Evolutionary conservation across 35 echinoderm and acorn worm species (phyloP).

Genomic region (Diadema setosum): DNA sequence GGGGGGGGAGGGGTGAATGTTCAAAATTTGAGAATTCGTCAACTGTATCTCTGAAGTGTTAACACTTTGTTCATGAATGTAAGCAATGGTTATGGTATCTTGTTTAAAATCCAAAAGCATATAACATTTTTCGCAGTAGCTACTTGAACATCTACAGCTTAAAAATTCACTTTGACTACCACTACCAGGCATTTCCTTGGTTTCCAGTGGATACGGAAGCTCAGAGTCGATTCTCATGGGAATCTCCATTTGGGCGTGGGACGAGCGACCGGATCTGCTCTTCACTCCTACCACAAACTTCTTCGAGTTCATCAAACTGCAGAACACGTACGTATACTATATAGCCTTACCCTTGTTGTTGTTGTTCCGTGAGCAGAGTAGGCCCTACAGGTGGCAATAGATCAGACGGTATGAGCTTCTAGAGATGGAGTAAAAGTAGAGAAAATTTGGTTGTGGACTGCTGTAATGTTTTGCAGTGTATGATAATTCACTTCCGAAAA

Average conservation of each 20-base stretch:
- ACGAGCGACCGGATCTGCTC: background rate
- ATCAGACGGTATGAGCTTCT: background rate
- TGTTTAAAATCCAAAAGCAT: no score
- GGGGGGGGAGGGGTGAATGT: no score
- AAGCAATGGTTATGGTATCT: no score
- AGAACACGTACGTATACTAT: background rate
- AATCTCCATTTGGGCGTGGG: background rate
- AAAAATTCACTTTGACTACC: no score
- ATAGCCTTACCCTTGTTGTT: background rate
- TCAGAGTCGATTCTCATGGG: background rate
- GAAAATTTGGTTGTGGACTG: background rate
- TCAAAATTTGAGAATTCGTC: no score
- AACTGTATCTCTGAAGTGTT: no score
- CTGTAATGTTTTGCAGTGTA: background rate
- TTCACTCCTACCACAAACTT: background rate
- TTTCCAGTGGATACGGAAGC: background rate
- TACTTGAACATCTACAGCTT: no score
- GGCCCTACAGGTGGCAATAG: background rate
- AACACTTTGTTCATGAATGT: no score
- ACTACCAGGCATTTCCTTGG: background rate
- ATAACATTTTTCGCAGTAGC: no score
- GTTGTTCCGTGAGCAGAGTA: background rate
- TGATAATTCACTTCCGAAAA: background rate
- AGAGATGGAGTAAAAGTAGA: background rate
- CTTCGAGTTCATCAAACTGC: background rate